Evolutionary conservation across 1,140 invertebrate species (phyloP), one percentile per base, ranked within the genome.

Genomic region (Hylaeus anthracinus): DNA sequence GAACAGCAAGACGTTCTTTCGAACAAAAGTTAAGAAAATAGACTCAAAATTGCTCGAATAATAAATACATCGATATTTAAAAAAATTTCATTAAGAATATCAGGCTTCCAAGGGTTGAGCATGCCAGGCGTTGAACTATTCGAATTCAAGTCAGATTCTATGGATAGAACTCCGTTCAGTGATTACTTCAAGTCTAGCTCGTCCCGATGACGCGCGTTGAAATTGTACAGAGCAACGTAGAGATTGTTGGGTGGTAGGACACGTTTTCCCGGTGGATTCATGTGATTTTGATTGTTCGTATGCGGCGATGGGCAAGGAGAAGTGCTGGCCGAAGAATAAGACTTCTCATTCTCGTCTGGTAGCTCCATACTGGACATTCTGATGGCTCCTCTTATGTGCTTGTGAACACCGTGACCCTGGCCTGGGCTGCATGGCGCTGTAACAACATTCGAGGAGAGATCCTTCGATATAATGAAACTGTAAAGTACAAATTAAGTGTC

Each of bases 191-290:
- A 94, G 91, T 99, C 98, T 78, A 99, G 93, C 92, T 99, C 98
- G 92, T 99, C 98, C 63, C 96, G 96, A 92, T 99, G 98, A 69
- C 98, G 95, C 1, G 97, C 97, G 90, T 98, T 97, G 92, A 99
- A 99, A 92, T 99, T 98, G 94, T 99, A 99, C 14, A 99, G 94
- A 43, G 98, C 97, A 56, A 99, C 98, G 93, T 98, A 99, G 14
- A 98, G 94, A 90, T 98, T 98, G 37, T 97, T 98, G 8, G 97
- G 97, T 72, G 98, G 94, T 55, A 98, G 94, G 43, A 93, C 91
- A 0, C 92, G 89, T 72, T 93, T 93, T 12, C 91, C 90, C 37
- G 90, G 85, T 41, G 90, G 90, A 79, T 93, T 93, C 37, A 92
- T 80, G 66, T 93, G 90, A 69, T 92, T 93, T 67, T 93, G 92